Conservation (phyloP, 2,797 vertebrate species). For the Furcifer pardalis region DNA sequence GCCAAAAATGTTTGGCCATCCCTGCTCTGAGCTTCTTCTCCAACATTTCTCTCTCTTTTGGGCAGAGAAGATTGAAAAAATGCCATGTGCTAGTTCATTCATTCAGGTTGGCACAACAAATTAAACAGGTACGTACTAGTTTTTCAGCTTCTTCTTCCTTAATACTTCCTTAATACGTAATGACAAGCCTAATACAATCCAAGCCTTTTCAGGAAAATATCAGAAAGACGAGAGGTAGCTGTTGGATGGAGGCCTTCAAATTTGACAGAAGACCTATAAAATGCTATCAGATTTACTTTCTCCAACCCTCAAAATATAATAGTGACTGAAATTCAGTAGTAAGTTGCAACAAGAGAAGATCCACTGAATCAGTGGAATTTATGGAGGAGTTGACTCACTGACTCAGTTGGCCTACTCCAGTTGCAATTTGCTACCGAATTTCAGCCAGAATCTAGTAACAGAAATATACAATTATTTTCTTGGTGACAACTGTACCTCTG, state of each 20-base stretch:
- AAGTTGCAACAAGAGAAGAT: too few species aligned
- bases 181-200: conserved; percentile 10
- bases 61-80: conserved; percentile 9
- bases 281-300: not conserved
- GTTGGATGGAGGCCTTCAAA: not conserved
- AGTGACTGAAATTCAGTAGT: too few species aligned
- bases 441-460: not conserved
- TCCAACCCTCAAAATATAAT: not conserved
- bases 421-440: too few species aligned
- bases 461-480: not conserved
- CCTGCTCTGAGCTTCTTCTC: too few species aligned
- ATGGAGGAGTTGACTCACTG: too few species aligned
- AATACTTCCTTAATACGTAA: conserved; percentile 14
- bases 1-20: too few species aligned
- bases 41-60: not conserved
- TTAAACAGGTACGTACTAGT: not conserved
- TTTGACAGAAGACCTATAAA: not conserved
- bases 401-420: too few species aligned
- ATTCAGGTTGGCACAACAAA: not conserved
- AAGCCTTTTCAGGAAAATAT: not conserved
- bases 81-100: conserved; percentile 9
- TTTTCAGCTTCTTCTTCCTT: conserved; percentile 2
- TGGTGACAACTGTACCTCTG: conserved; percentile 10
- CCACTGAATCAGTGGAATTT: too few species aligned
- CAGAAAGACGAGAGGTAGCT: not conserved